Evolutionary conservation across 2,888 invertebrate genomes (phyloP), one percentile per base, ranked within the genome.

Genomic region (Rhamphomyia laevipes): DNA sequence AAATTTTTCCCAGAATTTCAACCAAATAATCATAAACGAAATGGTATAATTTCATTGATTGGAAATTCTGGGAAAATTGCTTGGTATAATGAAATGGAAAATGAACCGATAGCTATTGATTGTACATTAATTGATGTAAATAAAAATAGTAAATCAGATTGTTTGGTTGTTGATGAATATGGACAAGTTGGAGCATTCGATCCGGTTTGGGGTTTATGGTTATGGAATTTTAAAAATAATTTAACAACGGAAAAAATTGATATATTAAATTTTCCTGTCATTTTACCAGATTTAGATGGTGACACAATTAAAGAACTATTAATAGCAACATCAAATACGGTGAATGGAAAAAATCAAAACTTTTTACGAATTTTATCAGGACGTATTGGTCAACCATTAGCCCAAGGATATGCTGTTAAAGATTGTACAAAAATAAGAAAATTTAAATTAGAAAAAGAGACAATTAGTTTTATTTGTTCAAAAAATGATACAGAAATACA

Each of bases 41-140:
- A 82, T 61, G 85, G 83, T n/a, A 77, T 84, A 9, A 73, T 84
- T 18, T 78, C 82, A 0, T 74, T 86, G 53, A 77, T 82, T 46
- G 82, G 83, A 1, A 78, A 76, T 52, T 79, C 78, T 7, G 86
- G 87, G 0, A 77, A 78, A 51, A 77, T 83, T 0, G 79, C 83
- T 3, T 87, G 87, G 87, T 82, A 79, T 60, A 81, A 82, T 23
- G 74, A 79, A 53, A 80, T 85, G 61, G 75, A 74, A 38, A 77
- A 78, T 58, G 77, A 81, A 57, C 86, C 87, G 0, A 75, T 76
- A 21, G 78, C 81, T 59, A 80, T 88, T 31, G 82, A 86, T 61
- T 89, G 89, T 61, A 75, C 78, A 21, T 67, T 83, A 2, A 72
- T 87, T 47, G 87, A 88, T 70, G 78, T 82, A 0, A 81, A 86